These are phyloP conservation scores for Elephas maximus DNA, from an alignment of 2,113 vertebrate genomes.

Conservation along the genomic window DNA sequence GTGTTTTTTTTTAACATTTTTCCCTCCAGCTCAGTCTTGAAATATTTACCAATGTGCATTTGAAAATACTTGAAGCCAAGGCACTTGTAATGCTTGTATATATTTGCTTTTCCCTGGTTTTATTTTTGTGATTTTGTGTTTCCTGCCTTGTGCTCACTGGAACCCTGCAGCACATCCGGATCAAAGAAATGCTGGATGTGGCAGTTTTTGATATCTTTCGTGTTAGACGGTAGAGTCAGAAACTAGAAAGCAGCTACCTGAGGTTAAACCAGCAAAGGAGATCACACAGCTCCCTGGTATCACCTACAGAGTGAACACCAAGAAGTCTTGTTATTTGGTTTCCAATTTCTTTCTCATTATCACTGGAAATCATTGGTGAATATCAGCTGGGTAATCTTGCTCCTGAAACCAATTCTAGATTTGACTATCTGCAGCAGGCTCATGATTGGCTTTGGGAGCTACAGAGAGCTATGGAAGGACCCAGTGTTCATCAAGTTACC, in stretches of 20 bases:
- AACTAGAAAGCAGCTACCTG: neutral
- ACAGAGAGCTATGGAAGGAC: neutral
- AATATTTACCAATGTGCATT: conserved; percentile 26
- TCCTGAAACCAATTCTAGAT: neutral
- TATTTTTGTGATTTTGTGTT: neutral
- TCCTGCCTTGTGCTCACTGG: neutral
- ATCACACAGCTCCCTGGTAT: neutral
- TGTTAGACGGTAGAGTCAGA: neutral
- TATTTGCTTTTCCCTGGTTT: neutral
- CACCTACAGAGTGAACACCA: neutral
- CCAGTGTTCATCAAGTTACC: neutral
- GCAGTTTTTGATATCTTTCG: neutral
- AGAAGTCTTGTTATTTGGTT: conserved; percentile 17
- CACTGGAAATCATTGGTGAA: neutral
- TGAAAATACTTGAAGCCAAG: conserved; percentile 21
- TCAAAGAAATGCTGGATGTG: neutral
- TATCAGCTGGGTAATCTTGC: neutral
- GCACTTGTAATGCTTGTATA: neutral
- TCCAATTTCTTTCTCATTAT: neutral
- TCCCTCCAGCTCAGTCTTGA: conserved; percentile 10
- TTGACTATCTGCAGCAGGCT: neutral
- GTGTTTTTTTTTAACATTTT: conserved; percentile 48
- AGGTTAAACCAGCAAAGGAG: neutral
- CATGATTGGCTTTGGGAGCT: neutral
- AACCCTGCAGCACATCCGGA: neutral